These are phyloP conservation scores for Conger conger DNA, from an alignment of 2,113 vertebrate genomes.

Conservation along the genomic window DNA sequence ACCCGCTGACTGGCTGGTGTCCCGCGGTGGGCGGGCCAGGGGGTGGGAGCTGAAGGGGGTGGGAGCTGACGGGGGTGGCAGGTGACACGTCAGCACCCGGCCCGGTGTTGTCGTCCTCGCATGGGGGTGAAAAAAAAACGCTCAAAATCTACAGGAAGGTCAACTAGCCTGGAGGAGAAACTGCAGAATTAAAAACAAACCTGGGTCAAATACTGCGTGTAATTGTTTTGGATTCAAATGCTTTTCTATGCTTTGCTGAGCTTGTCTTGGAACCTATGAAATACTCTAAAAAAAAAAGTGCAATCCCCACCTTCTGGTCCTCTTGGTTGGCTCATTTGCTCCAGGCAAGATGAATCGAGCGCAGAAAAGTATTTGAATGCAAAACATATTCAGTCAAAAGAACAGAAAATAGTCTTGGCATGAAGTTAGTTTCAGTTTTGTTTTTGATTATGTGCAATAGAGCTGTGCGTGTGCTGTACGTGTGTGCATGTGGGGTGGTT, in stretches of 20 bases:
- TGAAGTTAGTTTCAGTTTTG: not conserved
- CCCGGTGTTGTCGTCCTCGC: not conserved
- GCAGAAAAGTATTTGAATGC: too few relatives aligned
- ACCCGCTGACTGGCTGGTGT: conserved; percentile 50
- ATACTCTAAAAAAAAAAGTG: too few relatives aligned
- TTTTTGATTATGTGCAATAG: not conserved
- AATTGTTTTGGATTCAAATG: too few relatives aligned
- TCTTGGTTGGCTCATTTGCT: too few relatives aligned
- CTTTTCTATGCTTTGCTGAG: too few relatives aligned
- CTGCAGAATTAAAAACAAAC: not conserved
- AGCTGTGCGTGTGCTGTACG: not conserved
- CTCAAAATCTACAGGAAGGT: not conserved
- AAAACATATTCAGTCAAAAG: too few relatives aligned
- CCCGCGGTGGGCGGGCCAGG: conserved; percentile 4
- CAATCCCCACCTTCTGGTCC: too few relatives aligned
- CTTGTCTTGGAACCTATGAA: too few relatives aligned
- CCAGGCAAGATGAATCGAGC: too few relatives aligned
- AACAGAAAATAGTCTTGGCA: too few relatives aligned
- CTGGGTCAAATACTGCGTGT: too few relatives aligned
- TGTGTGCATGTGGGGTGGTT: not conserved
- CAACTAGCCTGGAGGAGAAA: not conserved
- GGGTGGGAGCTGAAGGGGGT: too few relatives aligned
- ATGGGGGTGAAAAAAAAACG: not conserved
- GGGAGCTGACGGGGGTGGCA: not conserved
- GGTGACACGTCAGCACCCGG: conserved; percentile 9